Evolutionary conservation across 2,113 vertebrate genomes (phyloP), one percentile per base, ranked within the genome.

Genomic region (Forbesichthys papilliferus): DNA sequence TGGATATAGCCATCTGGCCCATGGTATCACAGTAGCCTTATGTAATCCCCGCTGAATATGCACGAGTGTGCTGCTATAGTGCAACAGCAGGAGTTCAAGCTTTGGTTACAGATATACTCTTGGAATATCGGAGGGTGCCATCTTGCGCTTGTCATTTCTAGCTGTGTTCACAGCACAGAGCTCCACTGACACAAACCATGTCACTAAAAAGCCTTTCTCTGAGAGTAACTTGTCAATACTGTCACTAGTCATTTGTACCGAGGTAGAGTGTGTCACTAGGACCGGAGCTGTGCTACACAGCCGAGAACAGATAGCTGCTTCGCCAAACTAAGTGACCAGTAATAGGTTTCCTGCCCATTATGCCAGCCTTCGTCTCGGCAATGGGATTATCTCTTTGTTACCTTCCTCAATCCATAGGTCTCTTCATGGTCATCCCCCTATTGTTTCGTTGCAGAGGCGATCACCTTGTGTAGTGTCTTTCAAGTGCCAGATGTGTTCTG

Each of bases 401-500:
- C 20, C 47, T 36, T n/a, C 11, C 9, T 51, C 55, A 16, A 18
- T 60, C 46, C 55, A 60, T n/a, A 49, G 36, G 7, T 60, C 49
- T 63, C 52, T 58, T 46, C 16, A 20, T 42, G 36, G 36, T 42
- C 36, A 42, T 42, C 4, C 36, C 71, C 47, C 18, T 77, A 42
- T 66, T 75, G 74, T 82, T 81, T 64, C 79, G 73, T 36, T 61
- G 70, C 71, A 74, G 68, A 77, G 77, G 68, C 68, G 76, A 84
- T 80, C 84, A 84, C 82, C 74, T 82, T 87, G 83, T 88, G 81
- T 80, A 77, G 66, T 77, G 64, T 71, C 76, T 84, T 87, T 91
- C 78, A 87, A 84, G 75, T 77, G 75, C 86, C 88, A 91, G 86
- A 87, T 88, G 85, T 85, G 79, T 68, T 70, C 36, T 62, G 48